Evolutionary conservation across 1,140 invertebrate species (phyloP).

Genomic region (Drosophila fuyamai): DNA sequence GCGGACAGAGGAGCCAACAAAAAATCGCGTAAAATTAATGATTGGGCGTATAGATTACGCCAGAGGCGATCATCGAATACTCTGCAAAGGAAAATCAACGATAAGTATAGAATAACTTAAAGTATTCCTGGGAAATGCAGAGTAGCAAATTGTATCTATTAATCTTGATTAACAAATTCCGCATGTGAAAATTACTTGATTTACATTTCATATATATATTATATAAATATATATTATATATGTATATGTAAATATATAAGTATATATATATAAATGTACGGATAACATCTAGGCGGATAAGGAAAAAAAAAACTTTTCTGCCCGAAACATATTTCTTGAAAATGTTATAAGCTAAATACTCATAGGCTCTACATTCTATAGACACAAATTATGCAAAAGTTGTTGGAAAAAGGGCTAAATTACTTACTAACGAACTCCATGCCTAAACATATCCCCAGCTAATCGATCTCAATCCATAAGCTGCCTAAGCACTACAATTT

Average conservation of each 20-base stretch:
- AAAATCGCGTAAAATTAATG: constrained; percentile 51
- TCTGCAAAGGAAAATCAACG: not conserved
- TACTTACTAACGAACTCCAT: not conserved
- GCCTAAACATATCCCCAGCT: constrained; percentile 8
- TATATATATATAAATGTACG: no score
- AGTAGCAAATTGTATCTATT: not conserved
- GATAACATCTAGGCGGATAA: no score
- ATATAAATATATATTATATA: no score
- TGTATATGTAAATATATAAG: no score
- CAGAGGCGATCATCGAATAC: constrained; percentile 5
- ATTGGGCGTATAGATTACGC: constrained; percentile 46
- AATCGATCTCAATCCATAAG: constrained; percentile 36
- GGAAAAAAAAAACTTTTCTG: no score
- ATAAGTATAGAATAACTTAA: not conserved
- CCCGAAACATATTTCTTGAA: no score
- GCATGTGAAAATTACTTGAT: no score
- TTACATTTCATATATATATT: no score
- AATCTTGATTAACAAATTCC: no score
- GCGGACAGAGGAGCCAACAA: constrained; percentile 1
- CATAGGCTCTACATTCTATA: no score
- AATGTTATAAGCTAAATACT: no score
- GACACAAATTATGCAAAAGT: not conserved
- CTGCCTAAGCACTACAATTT: constrained; percentile 26
- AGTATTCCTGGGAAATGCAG: not conserved
- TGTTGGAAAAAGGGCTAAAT: not conserved